Percentiles rank a stretch among this genome's conserved stretches.
Evolutionary conservation across 2,888 invertebrate genomes (phyloP).

Genomic region (Acronicta aceris): DNA sequence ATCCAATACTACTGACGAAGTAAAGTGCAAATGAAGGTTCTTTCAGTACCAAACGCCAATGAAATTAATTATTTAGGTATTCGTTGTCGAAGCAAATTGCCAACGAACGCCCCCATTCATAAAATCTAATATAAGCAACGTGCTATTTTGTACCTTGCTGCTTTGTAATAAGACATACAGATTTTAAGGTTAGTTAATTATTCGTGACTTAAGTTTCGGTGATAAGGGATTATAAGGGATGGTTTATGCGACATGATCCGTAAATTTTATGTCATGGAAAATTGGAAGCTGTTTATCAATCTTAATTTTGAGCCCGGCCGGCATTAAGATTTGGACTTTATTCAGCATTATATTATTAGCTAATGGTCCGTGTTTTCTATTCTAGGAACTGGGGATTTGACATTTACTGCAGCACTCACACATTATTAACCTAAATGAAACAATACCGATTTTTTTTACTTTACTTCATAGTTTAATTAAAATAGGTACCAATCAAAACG

Average conservation of each 20-base stretch:
- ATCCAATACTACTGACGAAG: slow-evolving; percentile 34
- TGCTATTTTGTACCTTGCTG: slow-evolving; percentile 33
- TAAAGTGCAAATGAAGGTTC: slow-evolving; percentile 67
- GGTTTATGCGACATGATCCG: slow-evolving; percentile 32
- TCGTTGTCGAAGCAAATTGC: slow-evolving; percentile 61
- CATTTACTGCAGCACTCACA: neutral
- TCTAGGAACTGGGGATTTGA: neutral
- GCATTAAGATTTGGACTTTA: slow-evolving; percentile 14
- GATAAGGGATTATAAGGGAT: slow-evolving; percentile 44
- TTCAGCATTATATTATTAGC: slow-evolving; percentile 6
- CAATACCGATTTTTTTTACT: too few relatives aligned
- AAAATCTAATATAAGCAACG: slow-evolving; percentile 48
- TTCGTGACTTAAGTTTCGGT: slow-evolving; percentile 36
- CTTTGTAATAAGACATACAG: slow-evolving; percentile 16
- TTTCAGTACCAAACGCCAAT: slow-evolving; percentile 62
- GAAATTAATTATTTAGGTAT: slow-evolving; percentile 70
- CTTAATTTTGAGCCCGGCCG: slow-evolving; percentile 17
- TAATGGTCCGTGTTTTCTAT: slow-evolving; percentile 7
- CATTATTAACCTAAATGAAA: too few relatives aligned
- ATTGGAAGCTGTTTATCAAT: slow-evolving; percentile 28
- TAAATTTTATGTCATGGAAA: slow-evolving; percentile 35
- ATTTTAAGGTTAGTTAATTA: slow-evolving; percentile 37
- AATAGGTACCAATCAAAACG: too few relatives aligned
- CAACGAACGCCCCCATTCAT: slow-evolving; percentile 57
- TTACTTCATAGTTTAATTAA: too few relatives aligned